phyloP scores from a whole-genome alignment of 2,888 invertebrate species.

The Nymphalis c-album region DNA sequence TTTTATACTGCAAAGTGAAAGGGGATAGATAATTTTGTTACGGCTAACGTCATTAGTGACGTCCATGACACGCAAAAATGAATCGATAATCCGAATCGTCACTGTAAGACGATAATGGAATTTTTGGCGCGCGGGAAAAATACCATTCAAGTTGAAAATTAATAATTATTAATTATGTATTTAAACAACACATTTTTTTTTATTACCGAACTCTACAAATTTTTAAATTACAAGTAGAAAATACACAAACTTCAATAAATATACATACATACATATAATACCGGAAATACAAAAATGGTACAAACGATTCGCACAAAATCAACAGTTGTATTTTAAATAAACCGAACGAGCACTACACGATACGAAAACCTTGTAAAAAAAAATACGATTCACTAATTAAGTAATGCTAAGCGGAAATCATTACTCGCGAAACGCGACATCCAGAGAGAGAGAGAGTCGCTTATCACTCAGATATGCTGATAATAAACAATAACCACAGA shows the following conservation, averaged over 20 bases:
- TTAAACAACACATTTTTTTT: not conserved
- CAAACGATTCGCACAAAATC: not conserved
- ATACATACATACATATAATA: constrained; percentile 11
- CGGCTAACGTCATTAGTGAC: constrained; percentile 41
- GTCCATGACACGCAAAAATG: constrained; percentile 38
- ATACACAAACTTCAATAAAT: not conserved
- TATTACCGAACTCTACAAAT: not conserved
- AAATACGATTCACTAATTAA: constrained; percentile 34
- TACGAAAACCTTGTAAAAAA: constrained; percentile 38
- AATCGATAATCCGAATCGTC: constrained; percentile 40
- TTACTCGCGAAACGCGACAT: constrained; percentile 11
- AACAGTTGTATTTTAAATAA: not conserved
- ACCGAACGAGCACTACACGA: constrained; percentile 39
- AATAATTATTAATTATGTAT: no score
- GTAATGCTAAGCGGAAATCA: constrained; percentile 21
- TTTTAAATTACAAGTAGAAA: not conserved
- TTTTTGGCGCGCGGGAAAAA: constrained; percentile 31
- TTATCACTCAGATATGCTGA: constrained; percentile 31
- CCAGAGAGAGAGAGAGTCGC: constrained; percentile 24
- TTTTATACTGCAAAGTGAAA: constrained; percentile 19
- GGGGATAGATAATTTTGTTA: constrained; percentile 25
- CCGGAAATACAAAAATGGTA: not conserved
- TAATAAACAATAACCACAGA: constrained; percentile 37
- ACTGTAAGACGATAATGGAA: constrained; percentile 32
- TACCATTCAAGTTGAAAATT: constrained; percentile 4